Base-by-base conservation (phyloP, 2,113 vertebrate genomes). In the Xenopus laevis region DNA sequence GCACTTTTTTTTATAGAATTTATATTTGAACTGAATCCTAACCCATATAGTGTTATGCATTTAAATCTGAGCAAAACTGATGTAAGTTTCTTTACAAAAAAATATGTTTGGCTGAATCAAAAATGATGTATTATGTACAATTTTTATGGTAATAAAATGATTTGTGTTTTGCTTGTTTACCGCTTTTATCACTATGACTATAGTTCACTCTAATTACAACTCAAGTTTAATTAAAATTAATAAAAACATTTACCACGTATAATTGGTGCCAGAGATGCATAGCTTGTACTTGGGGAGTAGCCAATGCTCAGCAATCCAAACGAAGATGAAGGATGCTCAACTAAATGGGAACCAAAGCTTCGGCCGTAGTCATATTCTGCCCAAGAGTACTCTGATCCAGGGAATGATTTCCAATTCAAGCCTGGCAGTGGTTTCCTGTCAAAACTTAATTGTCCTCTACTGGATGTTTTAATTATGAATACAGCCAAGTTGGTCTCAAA, bases 241-340 rank as follows among this genome's bases (percentile, higher is more conserved):
- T n/a, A 17, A 0, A 40, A 50, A 50, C 11, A 55, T 11, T 33
- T 55, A 72, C 71, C 71, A 13, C 16, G 55, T 21, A 65, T 55
- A 40, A 27, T 65, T 4, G 71, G 61, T 16, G 71, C 71, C 13
- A 45, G 4, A 23, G 71, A 65, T 44, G 61, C 71, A 27, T 72
- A 72, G 12, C 47, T 50, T 13, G 10, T 55, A 7, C 27, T 21
- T 18, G n/a, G 0, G 18, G 27, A 33, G 13, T 21, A 65, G 12
- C 62, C 62, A 23, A 65, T 72, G 33, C 50, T 65, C 11, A 65
- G 16, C 23, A 72, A 50, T 40, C 62, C 71, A 27, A 72, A 72
- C 1, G 61, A n/a, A 18, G 10, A 1, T 57, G 27, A 57, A 23
- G 52, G 27, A 45, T 72, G 46, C 5, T 53, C 10, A 52, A 72